phyloP scores from a whole-genome alignment of 1,140 invertebrate genomes.

The Drosophila nebulosa region DNA sequence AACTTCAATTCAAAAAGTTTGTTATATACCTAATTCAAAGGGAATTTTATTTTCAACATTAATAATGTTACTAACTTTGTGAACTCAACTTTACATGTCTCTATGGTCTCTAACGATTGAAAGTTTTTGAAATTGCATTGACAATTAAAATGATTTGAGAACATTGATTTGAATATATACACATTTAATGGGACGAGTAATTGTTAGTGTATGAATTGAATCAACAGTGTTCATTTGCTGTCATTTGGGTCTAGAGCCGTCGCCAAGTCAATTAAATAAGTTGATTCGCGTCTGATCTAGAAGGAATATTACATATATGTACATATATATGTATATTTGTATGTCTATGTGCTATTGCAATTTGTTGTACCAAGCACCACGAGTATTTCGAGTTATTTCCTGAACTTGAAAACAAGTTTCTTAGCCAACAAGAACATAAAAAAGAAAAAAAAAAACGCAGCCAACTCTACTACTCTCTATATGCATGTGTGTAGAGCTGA shows the following conservation, averaged over 20 bases:
- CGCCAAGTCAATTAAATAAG: slow-evolving; percentile 29
- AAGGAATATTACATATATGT: too few species aligned
- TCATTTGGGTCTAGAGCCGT: too few species aligned
- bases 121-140: neutral
- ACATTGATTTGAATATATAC: neutral
- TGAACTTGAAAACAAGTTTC: slow-evolving; percentile 73
- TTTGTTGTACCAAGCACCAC: slow-evolving; percentile 49
- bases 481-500: neutral
- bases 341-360: slow-evolving; percentile 31
- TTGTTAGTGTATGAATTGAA: neutral
- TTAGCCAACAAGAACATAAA: slow-evolving; percentile 11
- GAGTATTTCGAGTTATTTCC: slow-evolving; percentile 64
- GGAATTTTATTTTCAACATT: too few species aligned
- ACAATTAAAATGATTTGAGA: neutral
- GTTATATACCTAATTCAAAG: too few species aligned
- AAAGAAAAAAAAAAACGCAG: slow-evolving; percentile 4
- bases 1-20: too few species aligned
- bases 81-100: too few species aligned
- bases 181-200: too few species aligned
- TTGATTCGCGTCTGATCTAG: slow-evolving; percentile 41
- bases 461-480: neutral
- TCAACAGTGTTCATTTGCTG: slow-evolving; percentile 8
- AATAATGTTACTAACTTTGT: too few species aligned
- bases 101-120: too few species aligned
- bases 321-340: too few species aligned